Evolutionary conservation across 2,797 vertebrate genomes (phyloP).

Genomic region (Astyanax mexicanus): DNA sequence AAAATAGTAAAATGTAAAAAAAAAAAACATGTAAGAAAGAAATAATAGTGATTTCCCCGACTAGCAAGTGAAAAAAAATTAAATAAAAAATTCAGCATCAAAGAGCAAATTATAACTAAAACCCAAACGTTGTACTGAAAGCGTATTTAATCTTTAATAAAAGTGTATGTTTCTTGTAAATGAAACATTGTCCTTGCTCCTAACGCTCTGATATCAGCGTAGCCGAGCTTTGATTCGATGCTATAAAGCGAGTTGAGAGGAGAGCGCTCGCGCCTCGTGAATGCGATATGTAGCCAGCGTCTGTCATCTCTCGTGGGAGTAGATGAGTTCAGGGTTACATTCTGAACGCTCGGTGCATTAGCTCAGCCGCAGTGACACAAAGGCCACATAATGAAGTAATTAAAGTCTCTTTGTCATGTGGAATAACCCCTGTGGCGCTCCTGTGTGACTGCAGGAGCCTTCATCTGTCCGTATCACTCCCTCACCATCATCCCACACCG

Average conservation of each 20-base stretch:
- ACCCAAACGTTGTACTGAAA: too few relatives aligned
- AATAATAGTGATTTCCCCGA: too few relatives aligned
- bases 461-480: slow-evolving; percentile 53
- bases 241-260: background rate
- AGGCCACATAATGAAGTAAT: slow-evolving; percentile 60
- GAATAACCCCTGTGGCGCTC: slow-evolving; percentile 53
- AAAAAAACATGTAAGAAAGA: too few relatives aligned
- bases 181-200: too few relatives aligned
- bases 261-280: background rate
- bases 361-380: slow-evolving; percentile 43
- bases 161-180: too few relatives aligned
- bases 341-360: slow-evolving; percentile 51
- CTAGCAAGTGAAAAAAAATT: too few relatives aligned
- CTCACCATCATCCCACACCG: slow-evolving; percentile 44
- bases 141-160: too few relatives aligned
- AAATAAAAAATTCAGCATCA: too few relatives aligned
- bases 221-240: background rate
- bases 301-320: slow-evolving; percentile 32
- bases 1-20: too few relatives aligned
- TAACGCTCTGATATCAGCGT: too few relatives aligned
- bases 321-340: slow-evolving; percentile 42
- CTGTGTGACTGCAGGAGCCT: slow-evolving; percentile 39
- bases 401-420: slow-evolving; percentile 60
- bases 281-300: slow-evolving; percentile 1
- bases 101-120: too few relatives aligned